Conservation (phyloP, 2,113 vertebrate species). For the Phylloscopus trochilus region DNA sequence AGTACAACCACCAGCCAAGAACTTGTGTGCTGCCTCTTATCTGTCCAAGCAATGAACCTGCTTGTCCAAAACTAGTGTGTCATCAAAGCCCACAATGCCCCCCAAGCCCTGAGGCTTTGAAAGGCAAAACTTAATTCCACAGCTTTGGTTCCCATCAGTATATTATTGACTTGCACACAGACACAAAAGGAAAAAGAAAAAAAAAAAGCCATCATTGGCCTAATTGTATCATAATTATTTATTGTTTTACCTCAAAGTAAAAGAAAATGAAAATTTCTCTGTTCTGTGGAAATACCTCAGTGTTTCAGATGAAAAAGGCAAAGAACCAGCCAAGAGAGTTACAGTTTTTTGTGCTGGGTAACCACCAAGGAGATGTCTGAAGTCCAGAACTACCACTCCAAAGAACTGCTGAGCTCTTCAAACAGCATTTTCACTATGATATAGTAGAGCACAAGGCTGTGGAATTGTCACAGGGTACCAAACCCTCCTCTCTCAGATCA, state of each 20-base stretch:
- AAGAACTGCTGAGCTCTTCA: background rate
- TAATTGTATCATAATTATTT: background rate
- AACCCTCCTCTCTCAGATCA: background rate
- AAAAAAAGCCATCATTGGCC: fast-evolving
- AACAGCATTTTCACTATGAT: background rate
- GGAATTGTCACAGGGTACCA: background rate
- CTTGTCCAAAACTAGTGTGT: background rate
- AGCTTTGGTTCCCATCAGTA: background rate
- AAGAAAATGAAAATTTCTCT: background rate
- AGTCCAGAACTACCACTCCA: background rate
- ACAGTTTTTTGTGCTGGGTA: background rate
- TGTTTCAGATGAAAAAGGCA: background rate
- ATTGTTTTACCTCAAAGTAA: background rate
- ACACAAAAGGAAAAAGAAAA: background rate
- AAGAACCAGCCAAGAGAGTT: background rate
- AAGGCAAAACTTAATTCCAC: background rate
- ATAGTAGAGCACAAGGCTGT: background rate
- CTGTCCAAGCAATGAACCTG: background rate
- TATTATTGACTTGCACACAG: background rate
- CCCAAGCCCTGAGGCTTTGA: background rate
- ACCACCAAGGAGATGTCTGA: background rate
- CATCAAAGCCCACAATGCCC: background rate
- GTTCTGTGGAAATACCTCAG: background rate
- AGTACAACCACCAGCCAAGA: background rate
- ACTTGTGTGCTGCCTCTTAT: background rate